Conservation (phyloP, 2,797 vertebrate genomes). For the Cossypha caffra region DNA sequence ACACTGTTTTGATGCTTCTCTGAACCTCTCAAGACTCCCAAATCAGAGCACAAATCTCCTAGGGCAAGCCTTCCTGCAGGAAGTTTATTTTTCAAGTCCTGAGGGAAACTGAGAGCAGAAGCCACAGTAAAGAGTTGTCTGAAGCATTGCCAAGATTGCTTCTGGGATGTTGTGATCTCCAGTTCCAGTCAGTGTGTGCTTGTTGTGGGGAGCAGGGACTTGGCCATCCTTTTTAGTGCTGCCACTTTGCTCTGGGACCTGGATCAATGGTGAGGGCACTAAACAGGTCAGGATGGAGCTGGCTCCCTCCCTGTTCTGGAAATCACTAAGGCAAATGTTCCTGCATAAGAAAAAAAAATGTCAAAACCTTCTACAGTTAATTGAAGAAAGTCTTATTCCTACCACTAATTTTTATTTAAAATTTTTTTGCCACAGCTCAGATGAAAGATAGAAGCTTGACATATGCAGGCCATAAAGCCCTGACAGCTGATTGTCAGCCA, state of each 20-base stretch:
- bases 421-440: background rate
- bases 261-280: accelerated
- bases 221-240: accelerated
- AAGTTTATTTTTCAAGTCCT: background rate
- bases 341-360: background rate
- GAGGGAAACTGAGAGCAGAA: background rate
- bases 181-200: background rate
- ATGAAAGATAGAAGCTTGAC: background rate
- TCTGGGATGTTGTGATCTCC: background rate
- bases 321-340: background rate
- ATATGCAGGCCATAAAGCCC: background rate
- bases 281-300: background rate
- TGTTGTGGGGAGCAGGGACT: background rate
- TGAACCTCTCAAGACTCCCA: background rate
- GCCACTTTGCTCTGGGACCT: background rate
- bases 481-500: background rate
- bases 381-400: background rate
- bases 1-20: background rate
- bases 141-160: background rate
- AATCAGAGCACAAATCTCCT: background rate
- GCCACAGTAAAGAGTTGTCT: background rate
- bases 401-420: background rate
- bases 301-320: background rate
- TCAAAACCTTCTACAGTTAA: background rate
- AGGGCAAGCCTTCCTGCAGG: background rate